phyloP scores from a whole-genome alignment of 1,140 invertebrate species.

The Hestina assimilis region DNA sequence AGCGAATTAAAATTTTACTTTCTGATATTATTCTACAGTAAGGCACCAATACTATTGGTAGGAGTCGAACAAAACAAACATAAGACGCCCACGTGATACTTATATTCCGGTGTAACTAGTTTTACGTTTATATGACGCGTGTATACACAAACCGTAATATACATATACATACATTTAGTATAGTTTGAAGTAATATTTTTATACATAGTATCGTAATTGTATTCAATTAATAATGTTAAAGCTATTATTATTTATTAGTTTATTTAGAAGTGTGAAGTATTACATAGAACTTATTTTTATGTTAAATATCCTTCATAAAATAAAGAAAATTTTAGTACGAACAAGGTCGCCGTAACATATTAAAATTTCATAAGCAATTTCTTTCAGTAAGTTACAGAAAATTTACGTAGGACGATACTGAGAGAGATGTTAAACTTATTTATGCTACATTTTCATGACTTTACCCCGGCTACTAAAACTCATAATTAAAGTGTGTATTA shows the following conservation, averaged over 20 bases:
- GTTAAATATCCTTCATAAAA: too few species aligned
- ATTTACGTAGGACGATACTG: conserved; percentile 18
- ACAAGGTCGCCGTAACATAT: not conserved
- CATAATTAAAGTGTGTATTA: not conserved
- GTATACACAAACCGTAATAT: conserved; percentile 19
- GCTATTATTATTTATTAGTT: too few species aligned
- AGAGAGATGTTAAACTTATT: conserved; percentile 22
- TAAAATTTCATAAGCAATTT: conserved; percentile 31
- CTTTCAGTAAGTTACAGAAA: conserved; percentile 24
- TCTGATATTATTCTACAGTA: not conserved
- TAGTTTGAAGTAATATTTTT: too few species aligned
- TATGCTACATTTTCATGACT: conserved; percentile 1
- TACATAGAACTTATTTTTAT: too few species aligned
- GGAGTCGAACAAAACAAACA: conserved; percentile 29
- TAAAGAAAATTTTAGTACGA: too few species aligned
- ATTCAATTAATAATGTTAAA: too few species aligned
- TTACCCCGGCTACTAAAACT: not conserved
- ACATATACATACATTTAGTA: too few species aligned
- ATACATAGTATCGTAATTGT: too few species aligned
- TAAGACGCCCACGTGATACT: conserved; percentile 22
- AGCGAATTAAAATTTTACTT: not conserved
- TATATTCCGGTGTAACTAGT: conserved; percentile 28
- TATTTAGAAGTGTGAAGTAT: too few species aligned
- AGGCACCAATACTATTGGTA: not conserved
- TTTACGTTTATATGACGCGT: conserved; percentile 11